phyloP scores from a whole-genome alignment of 2,113 vertebrate species.

The Solea senegalensis region DNA sequence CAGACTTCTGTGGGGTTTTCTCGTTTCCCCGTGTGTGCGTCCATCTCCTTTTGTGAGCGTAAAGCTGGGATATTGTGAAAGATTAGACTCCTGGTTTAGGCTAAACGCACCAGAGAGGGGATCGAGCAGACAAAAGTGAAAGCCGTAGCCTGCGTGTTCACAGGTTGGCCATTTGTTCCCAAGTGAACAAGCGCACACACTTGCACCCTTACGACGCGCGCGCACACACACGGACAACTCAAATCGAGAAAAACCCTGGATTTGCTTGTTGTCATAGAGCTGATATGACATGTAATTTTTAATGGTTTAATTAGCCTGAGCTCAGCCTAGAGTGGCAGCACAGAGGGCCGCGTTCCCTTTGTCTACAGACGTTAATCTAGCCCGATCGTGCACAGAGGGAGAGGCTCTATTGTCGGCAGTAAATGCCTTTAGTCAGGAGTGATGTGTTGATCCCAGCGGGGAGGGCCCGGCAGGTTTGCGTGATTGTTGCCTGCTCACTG shows the following conservation, averaged over 20 bases:
- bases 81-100: slow-evolving; percentile 38
- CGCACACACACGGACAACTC: slow-evolving; percentile 33
- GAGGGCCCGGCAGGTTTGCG: slow-evolving; percentile 74
- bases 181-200: slow-evolving; percentile 29
- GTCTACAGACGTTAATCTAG: slow-evolving; percentile 63
- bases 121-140: slow-evolving; percentile 59
- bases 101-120: slow-evolving; percentile 47
- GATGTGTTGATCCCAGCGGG: slow-evolving; percentile 70
- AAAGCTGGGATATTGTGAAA: slow-evolving; percentile 50
- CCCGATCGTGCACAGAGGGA: slow-evolving; percentile 68
- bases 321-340: slow-evolving; percentile 58
- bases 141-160: slow-evolving; percentile 58
- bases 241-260: slow-evolving; percentile 41
- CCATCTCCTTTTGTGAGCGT: slow-evolving; percentile 9
- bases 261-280: slow-evolving; percentile 57
- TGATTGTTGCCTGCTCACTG: slow-evolving; percentile 80
- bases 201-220: slow-evolving; percentile 15
- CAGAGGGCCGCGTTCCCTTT: slow-evolving; percentile 49
- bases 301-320: slow-evolving; percentile 76
- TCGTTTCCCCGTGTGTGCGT: background rate
- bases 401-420: slow-evolving; percentile 66
- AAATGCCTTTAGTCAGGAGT: slow-evolving; percentile 75
- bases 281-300: slow-evolving; percentile 68
- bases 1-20: background rate
- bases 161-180: slow-evolving; percentile 61